These are phyloP conservation scores for Choristoneura fumiferana DNA, from an alignment of 1,140 invertebrate genomes.

Conservation along the genomic window DNA sequence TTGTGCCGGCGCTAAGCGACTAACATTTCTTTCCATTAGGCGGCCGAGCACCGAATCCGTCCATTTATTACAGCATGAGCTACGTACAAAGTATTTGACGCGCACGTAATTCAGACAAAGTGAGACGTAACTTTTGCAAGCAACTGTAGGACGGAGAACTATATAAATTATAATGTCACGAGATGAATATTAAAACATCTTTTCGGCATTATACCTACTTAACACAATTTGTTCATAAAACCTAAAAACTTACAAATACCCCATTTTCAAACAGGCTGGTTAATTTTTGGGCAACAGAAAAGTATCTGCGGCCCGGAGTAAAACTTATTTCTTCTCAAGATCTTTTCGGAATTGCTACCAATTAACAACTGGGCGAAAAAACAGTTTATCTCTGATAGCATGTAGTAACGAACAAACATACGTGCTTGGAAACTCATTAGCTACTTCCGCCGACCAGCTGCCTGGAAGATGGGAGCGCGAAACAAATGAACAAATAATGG, in stretches of 20 bases:
- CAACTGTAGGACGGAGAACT: no score
- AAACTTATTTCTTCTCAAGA: not conserved
- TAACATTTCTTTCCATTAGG: constrained; percentile 12
- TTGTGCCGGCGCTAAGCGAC: not conserved
- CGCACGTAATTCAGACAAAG: constrained; percentile 5
- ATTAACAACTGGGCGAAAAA: constrained; percentile 12
- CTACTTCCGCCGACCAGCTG: constrained; percentile 21
- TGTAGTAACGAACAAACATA: constrained; percentile 18
- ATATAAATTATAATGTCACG: no score
- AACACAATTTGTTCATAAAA: no score
- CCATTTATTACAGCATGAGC: not conserved
- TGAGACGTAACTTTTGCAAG: not conserved
- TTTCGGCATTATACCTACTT: no score
- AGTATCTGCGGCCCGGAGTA: no score
- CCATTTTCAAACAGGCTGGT: no score
- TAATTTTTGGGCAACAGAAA: no score
- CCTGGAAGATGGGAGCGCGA: constrained; percentile 27
- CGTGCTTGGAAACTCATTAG: constrained; percentile 16
- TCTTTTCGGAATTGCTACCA: not conserved
- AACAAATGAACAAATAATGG: constrained; percentile 54
- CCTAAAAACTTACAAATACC: no score
- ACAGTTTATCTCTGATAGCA: constrained; percentile 18
- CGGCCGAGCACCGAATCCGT: not conserved
- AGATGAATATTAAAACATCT: no score
- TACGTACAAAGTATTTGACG: constrained; percentile 11